A percentile compares a stretch with the other conserved stretches of the same genome.
Evolutionary conservation across 1,140 invertebrate genomes (phyloP).

Genomic region (Oryctes rhinoceros): DNA sequence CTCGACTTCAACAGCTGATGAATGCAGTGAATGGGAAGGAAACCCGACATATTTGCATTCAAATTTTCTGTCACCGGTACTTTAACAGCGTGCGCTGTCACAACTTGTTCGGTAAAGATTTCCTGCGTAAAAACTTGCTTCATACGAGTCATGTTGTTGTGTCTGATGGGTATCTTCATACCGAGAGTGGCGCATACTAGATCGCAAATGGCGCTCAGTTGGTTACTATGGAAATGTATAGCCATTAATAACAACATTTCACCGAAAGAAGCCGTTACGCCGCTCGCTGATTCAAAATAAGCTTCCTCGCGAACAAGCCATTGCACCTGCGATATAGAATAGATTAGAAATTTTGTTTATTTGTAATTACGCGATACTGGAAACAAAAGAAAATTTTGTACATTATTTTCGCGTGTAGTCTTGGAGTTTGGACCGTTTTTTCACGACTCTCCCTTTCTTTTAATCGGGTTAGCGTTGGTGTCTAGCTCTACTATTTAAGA

Average conservation of each 20-base stretch:
- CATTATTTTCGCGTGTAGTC: too few species aligned
- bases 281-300: conserved; percentile 82
- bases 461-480: too few species aligned
- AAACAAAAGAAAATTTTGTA: too few species aligned
- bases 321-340: conserved; percentile 65
- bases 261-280: conserved; percentile 87
- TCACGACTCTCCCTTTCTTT: too few species aligned
- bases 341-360: too few species aligned
- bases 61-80: conserved; percentile 92
- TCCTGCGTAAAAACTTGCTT: conserved; percentile 97
- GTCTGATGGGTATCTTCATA: conserved; percentile 93
- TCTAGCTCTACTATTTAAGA: too few species aligned
- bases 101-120: conserved; percentile 97
- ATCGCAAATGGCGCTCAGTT: conserved; percentile 90
- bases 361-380: too few species aligned
- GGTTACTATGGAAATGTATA: conserved; percentile 92
- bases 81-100: conserved; percentile 94
- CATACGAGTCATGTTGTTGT: conserved; percentile 89
- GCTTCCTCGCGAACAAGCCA: conserved; percentile 92
- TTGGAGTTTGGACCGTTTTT: too few species aligned
- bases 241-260: conserved; percentile 96
- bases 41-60: conserved; percentile 89
- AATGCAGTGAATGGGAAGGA: conserved; percentile 96
- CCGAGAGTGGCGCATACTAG: conserved; percentile 92
- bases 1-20: conserved; percentile 94